phyloP scores from a whole-genome alignment of 2,888 invertebrate genomes.

The Drosophila maculinotata region DNA sequence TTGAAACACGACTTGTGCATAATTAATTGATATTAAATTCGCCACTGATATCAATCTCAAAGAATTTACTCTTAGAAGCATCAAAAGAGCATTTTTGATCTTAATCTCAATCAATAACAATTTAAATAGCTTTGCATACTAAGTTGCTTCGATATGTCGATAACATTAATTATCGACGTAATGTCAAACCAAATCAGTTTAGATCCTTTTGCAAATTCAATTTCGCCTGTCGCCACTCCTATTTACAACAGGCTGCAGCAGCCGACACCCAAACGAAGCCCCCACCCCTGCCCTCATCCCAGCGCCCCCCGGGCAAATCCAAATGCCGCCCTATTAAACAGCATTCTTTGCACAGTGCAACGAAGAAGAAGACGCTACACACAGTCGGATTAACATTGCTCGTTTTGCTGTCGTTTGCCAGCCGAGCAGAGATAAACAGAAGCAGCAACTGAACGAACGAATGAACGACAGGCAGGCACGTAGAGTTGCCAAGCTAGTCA shows the following conservation, averaged over 20 bases:
- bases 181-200: constrained; percentile 9
- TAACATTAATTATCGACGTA: constrained; percentile 7
- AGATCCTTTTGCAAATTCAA: constrained; percentile 17
- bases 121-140: neutral
- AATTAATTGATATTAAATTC: no score
- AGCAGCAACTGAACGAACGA: constrained; percentile 20
- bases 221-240: constrained; percentile 27
- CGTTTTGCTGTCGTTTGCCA: constrained; percentile 9
- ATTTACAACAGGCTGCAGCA: constrained; percentile 28
- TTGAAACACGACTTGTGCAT: no score
- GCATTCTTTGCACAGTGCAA: constrained; percentile 60
- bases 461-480: constrained; percentile 10
- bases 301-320: constrained; percentile 26
- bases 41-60: no score
- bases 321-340: constrained; percentile 17
- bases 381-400: constrained; percentile 33
- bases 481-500: constrained; percentile 17
- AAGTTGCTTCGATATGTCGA: neutral
- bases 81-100: no score
- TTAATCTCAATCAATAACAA: neutral
- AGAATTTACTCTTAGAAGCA: no score
- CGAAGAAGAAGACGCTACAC: constrained; percentile 35
- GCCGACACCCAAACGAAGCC: constrained; percentile 39
- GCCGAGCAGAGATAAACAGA: constrained; percentile 8
- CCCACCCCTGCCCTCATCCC: neutral